These are phyloP conservation scores for Elgaria multicarinata DNA, from an alignment of 2,113 vertebrate species.

Conservation along the genomic window DNA sequence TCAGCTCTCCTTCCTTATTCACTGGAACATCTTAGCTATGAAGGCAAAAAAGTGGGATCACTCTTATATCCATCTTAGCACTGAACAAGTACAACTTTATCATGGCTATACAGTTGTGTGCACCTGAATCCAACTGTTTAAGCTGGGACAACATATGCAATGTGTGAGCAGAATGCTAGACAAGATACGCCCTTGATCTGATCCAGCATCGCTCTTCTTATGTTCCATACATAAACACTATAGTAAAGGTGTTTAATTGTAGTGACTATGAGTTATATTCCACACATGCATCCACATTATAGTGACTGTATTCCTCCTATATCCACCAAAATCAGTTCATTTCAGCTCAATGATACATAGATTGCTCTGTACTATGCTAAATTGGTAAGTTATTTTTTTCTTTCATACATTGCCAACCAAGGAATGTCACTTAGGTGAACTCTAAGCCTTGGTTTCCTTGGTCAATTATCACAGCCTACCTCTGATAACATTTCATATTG, in stretches of 20 bases:
- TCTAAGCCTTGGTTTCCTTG: not conserved
- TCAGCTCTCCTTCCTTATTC: not conserved
- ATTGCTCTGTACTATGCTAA: not conserved
- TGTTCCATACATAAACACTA: not conserved
- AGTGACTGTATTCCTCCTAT: not conserved
- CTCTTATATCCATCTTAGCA: not conserved
- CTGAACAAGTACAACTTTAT: not conserved
- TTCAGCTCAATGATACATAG: not conserved
- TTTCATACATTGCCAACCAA: accelerated
- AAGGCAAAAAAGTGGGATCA: not conserved
- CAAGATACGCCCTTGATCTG: no score
- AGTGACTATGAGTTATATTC: not conserved
- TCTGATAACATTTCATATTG: conserved; percentile 99
- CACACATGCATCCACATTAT: not conserved
- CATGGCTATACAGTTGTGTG: not conserved
- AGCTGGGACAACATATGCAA: no score
- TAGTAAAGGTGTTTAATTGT: not conserved
- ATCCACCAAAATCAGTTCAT: not conserved
- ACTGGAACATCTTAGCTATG: not conserved
- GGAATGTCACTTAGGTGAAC: not conserved
- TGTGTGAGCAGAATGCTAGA: no score
- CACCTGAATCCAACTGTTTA: not conserved
- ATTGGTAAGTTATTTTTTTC: not conserved
- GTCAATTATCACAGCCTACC: conserved; percentile 72
- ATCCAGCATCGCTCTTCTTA: no score